These are phyloP conservation scores for Magallana ariakensis DNA, from an alignment of 1,140 invertebrate species.

Conservation along the genomic window DNA sequence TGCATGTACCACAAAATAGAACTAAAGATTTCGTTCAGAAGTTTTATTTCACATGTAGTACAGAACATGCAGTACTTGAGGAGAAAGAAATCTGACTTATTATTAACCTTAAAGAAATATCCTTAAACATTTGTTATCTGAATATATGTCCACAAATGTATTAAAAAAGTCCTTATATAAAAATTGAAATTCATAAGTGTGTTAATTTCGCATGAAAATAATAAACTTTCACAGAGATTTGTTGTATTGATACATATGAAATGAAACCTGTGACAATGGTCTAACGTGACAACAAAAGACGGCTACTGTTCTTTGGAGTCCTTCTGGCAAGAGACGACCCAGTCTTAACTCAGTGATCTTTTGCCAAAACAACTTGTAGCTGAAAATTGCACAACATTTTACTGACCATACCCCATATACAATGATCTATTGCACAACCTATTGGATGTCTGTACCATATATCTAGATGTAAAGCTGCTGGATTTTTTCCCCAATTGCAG, in stretches of 20 bases:
- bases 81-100: too few relatives aligned
- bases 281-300: constrained; percentile 8
- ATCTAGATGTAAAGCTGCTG: not conserved
- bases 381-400: constrained; percentile 2
- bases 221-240: too few relatives aligned
- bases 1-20: too few relatives aligned
- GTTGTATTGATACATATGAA: not conserved
- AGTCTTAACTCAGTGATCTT: not conserved
- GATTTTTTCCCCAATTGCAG: not conserved
- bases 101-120: too few relatives aligned
- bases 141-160: too few relatives aligned
- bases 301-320: not conserved
- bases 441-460: not conserved
- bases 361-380: constrained; percentile 19
- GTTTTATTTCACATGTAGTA: constrained; percentile 32
- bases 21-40: not conserved
- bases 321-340: not conserved
- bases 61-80: too few relatives aligned
- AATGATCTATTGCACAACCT: not conserved
- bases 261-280: constrained; percentile 15
- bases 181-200: too few relatives aligned
- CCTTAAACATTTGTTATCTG: too few relatives aligned
- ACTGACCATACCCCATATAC: not conserved
- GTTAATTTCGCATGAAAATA: too few relatives aligned
- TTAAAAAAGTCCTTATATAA: too few relatives aligned